Percentiles rank a stretch among this genome's conserved stretches.
phyloP scores from a whole-genome alignment of 2,113 vertebrate genomes.

The Maccullochella peelii region DNA sequence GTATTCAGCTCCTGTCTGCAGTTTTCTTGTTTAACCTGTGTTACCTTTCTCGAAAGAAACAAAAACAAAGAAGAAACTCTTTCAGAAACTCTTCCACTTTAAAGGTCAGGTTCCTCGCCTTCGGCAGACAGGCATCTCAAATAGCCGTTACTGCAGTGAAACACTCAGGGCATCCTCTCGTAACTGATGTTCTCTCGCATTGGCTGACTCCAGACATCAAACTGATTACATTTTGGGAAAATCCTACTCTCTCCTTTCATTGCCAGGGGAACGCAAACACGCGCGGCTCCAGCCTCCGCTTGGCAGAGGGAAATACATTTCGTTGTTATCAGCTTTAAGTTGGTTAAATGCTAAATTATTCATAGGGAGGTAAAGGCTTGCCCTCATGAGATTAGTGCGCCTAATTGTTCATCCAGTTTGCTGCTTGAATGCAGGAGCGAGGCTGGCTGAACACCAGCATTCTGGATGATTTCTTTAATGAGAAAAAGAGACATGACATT shows the following conservation, averaged over 20 bases:
- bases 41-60: background rate
- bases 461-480: slow-evolving; percentile 53
- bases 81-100: slow-evolving; percentile 20
- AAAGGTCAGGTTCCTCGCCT: slow-evolving; percentile 46
- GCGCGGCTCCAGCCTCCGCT: slow-evolving; percentile 12
- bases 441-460: slow-evolving; percentile 47
- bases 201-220: slow-evolving; percentile 43
- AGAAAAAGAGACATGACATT: slow-evolving; percentile 52
- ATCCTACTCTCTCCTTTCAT: slow-evolving; percentile 20
- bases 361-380: slow-evolving; percentile 73
- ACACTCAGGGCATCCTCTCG: slow-evolving; percentile 24
- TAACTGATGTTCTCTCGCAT: slow-evolving; percentile 48
- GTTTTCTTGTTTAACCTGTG: background rate
- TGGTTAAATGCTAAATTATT: slow-evolving; percentile 81
- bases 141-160: slow-evolving; percentile 18
- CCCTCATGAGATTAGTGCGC: slow-evolving; percentile 71
- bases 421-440: slow-evolving; percentile 42
- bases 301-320: slow-evolving; percentile 67
- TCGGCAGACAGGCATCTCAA: slow-evolving; percentile 20
- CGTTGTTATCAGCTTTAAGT: slow-evolving; percentile 67
- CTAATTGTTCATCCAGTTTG: slow-evolving; percentile 74
- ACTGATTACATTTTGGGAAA: slow-evolving; percentile 55
- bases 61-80: background rate
- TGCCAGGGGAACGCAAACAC: slow-evolving; percentile 51
- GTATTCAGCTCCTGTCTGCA: slow-evolving; percentile 14